Conservation (phyloP, 1,140 invertebrate genomes). For the Aphis craccivora region DNA sequence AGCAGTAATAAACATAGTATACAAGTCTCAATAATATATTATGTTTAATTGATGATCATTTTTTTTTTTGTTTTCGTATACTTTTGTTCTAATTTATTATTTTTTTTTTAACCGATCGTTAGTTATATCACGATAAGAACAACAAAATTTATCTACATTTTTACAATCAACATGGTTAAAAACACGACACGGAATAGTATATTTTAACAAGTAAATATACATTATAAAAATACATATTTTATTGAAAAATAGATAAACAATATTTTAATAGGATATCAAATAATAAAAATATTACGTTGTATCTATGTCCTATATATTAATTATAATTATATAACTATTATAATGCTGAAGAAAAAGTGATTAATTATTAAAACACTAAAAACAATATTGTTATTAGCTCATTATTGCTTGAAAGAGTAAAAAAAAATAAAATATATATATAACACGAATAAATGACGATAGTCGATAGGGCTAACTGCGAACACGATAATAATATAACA, state of each 20-base stretch:
- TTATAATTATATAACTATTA: neutral
- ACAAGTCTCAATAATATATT: neutral
- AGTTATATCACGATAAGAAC: too few relatives aligned
- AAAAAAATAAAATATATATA: neutral
- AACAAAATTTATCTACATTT: too few relatives aligned
- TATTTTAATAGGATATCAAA: neutral
- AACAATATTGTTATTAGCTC: neutral
- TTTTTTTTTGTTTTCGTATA: neutral
- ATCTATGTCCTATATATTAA: too few relatives aligned
- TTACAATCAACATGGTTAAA: neutral
- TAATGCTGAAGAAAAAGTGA: neutral
- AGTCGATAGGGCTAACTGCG: neutral
- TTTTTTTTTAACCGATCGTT: neutral
- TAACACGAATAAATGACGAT: neutral
- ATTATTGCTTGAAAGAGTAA: neutral
- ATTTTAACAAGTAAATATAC: neutral
- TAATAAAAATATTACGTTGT: neutral
- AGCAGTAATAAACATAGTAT: neutral
- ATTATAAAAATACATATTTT: neutral
- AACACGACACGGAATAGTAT: neutral
- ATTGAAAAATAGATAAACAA: neutral
- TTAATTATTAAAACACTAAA: neutral
- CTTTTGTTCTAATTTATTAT: neutral
- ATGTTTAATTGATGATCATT: neutral
- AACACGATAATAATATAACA: neutral